Evolutionary conservation across 2,888 invertebrate species (phyloP).

Genomic region (Apodemia zela): DNA sequence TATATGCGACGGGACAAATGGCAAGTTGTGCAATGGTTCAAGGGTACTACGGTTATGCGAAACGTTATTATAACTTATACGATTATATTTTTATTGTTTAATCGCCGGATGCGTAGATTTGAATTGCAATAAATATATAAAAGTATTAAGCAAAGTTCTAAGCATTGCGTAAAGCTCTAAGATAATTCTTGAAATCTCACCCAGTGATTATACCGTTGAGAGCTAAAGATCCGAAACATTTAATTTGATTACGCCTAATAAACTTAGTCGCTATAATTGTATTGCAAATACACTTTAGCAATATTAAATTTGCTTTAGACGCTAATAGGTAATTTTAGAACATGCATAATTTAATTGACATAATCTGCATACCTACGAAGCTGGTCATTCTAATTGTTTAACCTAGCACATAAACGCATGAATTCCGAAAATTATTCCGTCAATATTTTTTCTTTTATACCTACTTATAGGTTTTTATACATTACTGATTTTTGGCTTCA

Average conservation of each 20-base stretch:
- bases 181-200: not conserved
- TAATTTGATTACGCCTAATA: slow-evolving; percentile 1
- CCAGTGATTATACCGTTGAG: not conserved
- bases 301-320: slow-evolving; percentile 4
- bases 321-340: not conserved
- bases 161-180: not conserved
- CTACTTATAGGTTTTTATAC: too few species aligned
- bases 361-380: not conserved
- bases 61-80: slow-evolving; percentile 15
- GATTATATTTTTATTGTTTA: slow-evolving; percentile 15
- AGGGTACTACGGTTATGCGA: slow-evolving; percentile 46
- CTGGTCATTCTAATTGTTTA: not conserved
- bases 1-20: slow-evolving; percentile 12
- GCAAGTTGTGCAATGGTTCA: slow-evolving; percentile 62
- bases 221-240: not conserved
- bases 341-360: not conserved
- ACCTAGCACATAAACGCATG: not conserved
- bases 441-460: not conserved
- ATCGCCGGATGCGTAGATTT: slow-evolving; percentile 5
- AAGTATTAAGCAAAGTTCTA: slow-evolving; percentile 10
- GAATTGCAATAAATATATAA: slow-evolving; percentile 5
- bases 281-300: not conserved
- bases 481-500: too few species aligned
- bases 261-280: not conserved
- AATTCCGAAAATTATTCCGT: not conserved